Evolutionary conservation across 1,140 invertebrate genomes (phyloP), one percentile per base, ranked within the genome.

Genomic region (Parapsyche elsis): DNA sequence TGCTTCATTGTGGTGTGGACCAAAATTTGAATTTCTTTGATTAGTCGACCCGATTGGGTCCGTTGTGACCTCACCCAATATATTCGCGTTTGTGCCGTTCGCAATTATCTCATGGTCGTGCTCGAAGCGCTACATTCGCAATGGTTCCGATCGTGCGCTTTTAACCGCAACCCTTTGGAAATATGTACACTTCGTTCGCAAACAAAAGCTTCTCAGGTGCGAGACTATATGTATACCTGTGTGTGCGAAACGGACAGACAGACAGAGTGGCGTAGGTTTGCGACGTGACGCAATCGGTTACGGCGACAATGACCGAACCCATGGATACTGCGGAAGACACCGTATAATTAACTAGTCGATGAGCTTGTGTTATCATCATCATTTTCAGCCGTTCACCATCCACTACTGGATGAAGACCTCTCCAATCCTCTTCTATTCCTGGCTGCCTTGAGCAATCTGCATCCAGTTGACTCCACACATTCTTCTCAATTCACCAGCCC

Each of bases 31-130:
- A 67, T 67, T 67, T 67, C 64, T 9, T 26, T 67, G 24, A 30
- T 67, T 23, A 67, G 9, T 19, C 16, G 16, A 53, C 10, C 49
- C 49, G 16, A 53, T 53, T 16, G 4, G 10, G 49, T 53, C 49
- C 49, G 49, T 4, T 67, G 24, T 67, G 64, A 67, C 64, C 64
- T 67, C 64, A 67, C 64, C 10, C 24, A 67, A 67, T 30, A 67
- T 24, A 67, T 24, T 12, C 64, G 9, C n/a, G 24, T 16, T 61
- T 61, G 57, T 19, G 21, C 30, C 30, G 12, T 53, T 53, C 16
- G 16, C 49, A 53, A 53, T 53, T 2, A 53, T 53, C 49, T 53
- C 49, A 53, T 53, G 2, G 49, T 14, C 49, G 4, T 14, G 16
- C 49, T 14, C 10, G 16, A 5, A 53, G 1, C 49, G n/a, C n/a